These are phyloP conservation scores for Ecliptopera silaceata DNA, from an alignment of 2,888 invertebrate species.

Conservation along the genomic window DNA sequence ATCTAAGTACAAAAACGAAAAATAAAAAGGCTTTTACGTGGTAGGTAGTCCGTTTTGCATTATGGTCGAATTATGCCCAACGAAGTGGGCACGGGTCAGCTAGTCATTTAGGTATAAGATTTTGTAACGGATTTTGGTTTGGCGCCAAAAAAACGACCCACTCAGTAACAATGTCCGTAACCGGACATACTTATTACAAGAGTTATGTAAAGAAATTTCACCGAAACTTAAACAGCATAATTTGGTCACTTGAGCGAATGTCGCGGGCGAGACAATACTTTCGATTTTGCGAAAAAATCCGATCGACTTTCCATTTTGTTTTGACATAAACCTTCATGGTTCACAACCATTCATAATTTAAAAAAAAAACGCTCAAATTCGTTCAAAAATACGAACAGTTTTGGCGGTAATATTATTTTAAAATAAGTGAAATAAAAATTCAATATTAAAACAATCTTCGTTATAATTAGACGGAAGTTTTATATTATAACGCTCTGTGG, in stretches of 20 bases:
- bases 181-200: conserved; percentile 44
- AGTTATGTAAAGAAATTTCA: conserved; percentile 74
- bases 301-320: conserved; percentile 12
- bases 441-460: conserved; percentile 3
- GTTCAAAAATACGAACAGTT: conserved; percentile 2
- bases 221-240: conserved; percentile 56
- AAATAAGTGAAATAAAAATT: conserved; percentile 13
- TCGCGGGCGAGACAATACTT: conserved; percentile 59
- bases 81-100: too few species aligned
- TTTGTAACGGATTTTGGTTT: not conserved
- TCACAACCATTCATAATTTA: not conserved
- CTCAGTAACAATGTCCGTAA: conserved; percentile 25
- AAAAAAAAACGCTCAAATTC: conserved; percentile 11
- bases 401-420: not conserved
- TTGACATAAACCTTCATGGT: not conserved
- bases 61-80: too few species aligned
- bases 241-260: conserved; percentile 64
- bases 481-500: not conserved
- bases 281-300: conserved; percentile 50
- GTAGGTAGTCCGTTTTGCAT: too few species aligned
- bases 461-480: not conserved
- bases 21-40: too few species aligned
- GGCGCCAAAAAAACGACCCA: not conserved
- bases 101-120: too few species aligned
- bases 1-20: too few species aligned